Conservation (phyloP, 2,888 invertebrate species). For the Campoplex nolae region DNA sequence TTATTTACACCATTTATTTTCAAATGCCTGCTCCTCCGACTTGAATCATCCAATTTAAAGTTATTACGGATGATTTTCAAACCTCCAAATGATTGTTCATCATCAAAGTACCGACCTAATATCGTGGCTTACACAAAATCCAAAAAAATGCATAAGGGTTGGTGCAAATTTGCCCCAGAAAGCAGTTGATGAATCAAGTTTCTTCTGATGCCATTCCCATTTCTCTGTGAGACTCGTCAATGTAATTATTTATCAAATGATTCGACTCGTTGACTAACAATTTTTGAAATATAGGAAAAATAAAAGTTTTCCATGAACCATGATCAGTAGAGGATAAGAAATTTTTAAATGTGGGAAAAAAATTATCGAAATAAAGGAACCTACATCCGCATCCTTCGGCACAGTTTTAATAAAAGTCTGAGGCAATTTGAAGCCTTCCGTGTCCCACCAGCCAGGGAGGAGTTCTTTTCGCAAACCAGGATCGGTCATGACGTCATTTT, state of each 20-base stretch:
- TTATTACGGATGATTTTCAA: too few relatives aligned
- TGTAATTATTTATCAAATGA: neutral
- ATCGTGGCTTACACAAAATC: too few relatives aligned
- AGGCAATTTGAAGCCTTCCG: slow-evolving; percentile 81
- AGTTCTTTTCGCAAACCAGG: slow-evolving; percentile 81
- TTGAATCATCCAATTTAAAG: too few relatives aligned
- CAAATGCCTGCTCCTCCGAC: too few relatives aligned
- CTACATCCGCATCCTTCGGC: slow-evolving; percentile 80
- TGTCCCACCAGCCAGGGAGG: slow-evolving; percentile 82
- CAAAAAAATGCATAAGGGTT: too few relatives aligned
- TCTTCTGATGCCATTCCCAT: too few relatives aligned
- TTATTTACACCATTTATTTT: too few relatives aligned
- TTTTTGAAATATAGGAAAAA: neutral
- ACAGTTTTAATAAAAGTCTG: slow-evolving; percentile 82
- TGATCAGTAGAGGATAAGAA: neutral
- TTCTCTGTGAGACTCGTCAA: too few relatives aligned
- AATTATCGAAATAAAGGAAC: neutral
- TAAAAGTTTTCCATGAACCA: neutral
- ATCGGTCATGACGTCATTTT: slow-evolving; percentile 80
- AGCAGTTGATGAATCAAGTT: too few relatives aligned
- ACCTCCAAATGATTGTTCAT: too few relatives aligned
- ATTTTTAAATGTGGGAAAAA: neutral
- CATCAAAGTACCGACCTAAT: too few relatives aligned
- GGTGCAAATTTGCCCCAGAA: too few relatives aligned
- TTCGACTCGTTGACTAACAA: neutral